Conservation (phyloP, 2,113 vertebrate genomes). For the Percina caprodes region DNA sequence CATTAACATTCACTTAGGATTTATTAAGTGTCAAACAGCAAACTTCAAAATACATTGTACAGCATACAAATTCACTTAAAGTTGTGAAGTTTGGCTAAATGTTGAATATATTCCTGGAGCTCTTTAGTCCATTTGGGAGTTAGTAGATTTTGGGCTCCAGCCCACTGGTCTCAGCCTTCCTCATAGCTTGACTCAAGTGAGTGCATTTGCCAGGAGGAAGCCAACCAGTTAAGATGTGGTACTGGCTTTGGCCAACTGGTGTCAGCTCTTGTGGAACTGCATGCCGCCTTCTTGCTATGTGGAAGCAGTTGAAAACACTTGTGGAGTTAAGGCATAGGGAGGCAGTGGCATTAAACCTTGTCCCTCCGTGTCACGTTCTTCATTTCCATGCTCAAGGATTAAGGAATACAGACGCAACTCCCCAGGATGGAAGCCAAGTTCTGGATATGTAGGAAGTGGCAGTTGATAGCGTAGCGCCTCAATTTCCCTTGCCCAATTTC, state of each 20-base stretch:
- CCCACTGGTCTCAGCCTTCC: background rate
- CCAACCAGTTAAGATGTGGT: constrained; percentile 24
- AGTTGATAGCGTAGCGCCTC: background rate
- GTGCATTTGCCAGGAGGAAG: constrained; percentile 26
- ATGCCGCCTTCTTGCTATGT: fast-evolving
- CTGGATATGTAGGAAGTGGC: background rate
- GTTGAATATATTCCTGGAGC: background rate
- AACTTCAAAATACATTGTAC: too few relatives aligned
- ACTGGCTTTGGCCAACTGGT: fast-evolving
- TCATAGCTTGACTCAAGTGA: constrained; percentile 7
- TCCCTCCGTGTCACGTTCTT: constrained; percentile 5
- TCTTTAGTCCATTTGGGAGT: too few relatives aligned
- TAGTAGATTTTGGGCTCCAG: background rate
- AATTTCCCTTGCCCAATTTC: constrained; percentile 13
- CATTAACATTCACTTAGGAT: too few relatives aligned
- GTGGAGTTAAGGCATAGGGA: too few relatives aligned
- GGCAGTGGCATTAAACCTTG: background rate
- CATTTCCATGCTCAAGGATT: background rate
- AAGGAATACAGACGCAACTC: background rate
- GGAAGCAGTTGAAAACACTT: fast-evolving
- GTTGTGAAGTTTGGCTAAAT: background rate
- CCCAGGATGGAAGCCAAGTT: background rate
- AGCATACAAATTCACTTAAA: background rate
- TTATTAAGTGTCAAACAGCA: too few relatives aligned
- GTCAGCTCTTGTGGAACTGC: too few relatives aligned